Percentiles rank a stretch among this genome's conserved stretches.
Conservation (phyloP, 2,113 vertebrate species). For the Dromaius novaehollandiae region DNA sequence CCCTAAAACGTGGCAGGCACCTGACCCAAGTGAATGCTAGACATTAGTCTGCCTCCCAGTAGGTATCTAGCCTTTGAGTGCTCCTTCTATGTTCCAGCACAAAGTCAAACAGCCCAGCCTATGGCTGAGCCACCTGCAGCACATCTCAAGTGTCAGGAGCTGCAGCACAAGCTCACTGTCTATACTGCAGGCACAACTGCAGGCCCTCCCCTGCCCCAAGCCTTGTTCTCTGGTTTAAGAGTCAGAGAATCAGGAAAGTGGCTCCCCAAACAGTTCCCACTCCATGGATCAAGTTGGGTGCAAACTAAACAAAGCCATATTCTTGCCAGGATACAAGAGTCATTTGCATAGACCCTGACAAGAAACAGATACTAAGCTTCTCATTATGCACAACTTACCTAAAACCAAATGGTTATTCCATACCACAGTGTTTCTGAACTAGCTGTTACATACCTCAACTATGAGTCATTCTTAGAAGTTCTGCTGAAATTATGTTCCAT, state of each 20-base stretch:
- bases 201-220: neutral
- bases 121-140: neutral
- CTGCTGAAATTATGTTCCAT: neutral
- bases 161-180: neutral
- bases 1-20: neutral
- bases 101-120: neutral
- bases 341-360: neutral
- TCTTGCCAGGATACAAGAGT: neutral
- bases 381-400: neutral
- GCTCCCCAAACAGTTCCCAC: neutral
- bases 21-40: neutral
- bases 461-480: neutral
- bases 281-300: neutral
- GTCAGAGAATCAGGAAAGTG: neutral
- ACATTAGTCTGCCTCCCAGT: neutral
- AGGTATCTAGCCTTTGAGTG: neutral
- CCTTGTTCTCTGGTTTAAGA: neutral
- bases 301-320: too few relatives aligned
- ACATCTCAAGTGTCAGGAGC: neutral
- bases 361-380: neutral
- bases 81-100: neutral
- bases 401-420: neutral
- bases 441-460: neutral
- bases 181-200: neutral
- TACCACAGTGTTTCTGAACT: neutral